Conservation (phyloP, 2,797 vertebrate species). For the Tinamus major region DNA sequence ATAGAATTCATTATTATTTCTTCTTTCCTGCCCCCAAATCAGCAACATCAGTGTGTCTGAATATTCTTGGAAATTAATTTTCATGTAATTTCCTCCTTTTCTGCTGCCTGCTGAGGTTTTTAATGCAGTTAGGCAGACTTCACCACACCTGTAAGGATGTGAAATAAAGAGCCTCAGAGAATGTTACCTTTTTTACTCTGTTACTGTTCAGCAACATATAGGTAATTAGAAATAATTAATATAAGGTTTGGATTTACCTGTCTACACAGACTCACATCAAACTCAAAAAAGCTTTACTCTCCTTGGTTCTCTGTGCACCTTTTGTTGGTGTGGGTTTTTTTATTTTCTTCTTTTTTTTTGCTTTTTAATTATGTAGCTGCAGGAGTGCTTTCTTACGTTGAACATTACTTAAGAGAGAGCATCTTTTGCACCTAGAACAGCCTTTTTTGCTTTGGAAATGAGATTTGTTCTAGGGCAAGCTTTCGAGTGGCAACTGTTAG, state of each 20-base stretch:
- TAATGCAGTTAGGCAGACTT: conserved; percentile 11
- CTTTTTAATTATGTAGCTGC: not conserved
- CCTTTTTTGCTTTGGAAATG: not conserved
- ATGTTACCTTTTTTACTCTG: conserved; percentile 17
- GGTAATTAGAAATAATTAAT: conserved; percentile 48
- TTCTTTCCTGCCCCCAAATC: not conserved
- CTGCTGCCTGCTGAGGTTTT: conserved; percentile 8
- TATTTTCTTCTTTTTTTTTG: not conserved
- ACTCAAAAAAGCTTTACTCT: not conserved
- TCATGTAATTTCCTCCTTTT: not conserved
- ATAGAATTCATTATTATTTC: not conserved
- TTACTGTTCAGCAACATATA: conserved; percentile 9
- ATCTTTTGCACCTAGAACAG: not conserved
- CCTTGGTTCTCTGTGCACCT: not conserved
- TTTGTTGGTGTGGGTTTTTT: not conserved
- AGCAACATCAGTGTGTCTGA: not conserved
- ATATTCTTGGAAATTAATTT: not conserved
- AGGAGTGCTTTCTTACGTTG: not conserved
- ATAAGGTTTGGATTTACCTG: not conserved
- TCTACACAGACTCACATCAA: not conserved
- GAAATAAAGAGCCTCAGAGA: conserved; percentile 20
- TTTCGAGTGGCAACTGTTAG: not conserved
- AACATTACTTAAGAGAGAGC: not conserved
- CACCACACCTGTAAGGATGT: not conserved
- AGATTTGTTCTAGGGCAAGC: not conserved